phyloP scores from a whole-genome alignment of 2,113 vertebrate genomes.

The Tragulus kanchil region DNA sequence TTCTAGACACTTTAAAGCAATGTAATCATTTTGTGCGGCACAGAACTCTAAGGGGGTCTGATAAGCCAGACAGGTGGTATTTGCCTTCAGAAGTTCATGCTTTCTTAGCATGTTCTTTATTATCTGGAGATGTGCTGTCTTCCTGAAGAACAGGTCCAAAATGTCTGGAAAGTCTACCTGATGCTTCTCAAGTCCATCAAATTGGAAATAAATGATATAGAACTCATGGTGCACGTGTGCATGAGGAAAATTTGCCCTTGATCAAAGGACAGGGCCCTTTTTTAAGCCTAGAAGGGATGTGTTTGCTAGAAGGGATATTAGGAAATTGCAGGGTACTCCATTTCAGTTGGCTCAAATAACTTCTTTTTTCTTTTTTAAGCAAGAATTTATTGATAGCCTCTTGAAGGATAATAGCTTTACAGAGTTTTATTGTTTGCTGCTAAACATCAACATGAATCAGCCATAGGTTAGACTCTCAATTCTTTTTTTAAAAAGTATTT shows the following conservation, averaged over 20 bases:
- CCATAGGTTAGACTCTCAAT: background rate
- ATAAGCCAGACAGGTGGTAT: background rate
- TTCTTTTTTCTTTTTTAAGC: background rate
- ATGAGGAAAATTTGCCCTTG: background rate
- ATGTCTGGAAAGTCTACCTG: background rate
- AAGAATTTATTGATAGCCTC: background rate
- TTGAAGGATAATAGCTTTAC: no score
- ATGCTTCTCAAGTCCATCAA: background rate
- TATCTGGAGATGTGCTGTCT: background rate
- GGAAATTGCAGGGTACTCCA: background rate
- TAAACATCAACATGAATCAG: no score
- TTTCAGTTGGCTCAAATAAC: background rate
- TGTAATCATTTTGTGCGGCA: background rate
- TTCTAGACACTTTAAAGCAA: background rate
- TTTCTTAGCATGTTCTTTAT: conserved; percentile 20
- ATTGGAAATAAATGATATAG: background rate
- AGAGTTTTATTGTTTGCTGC: no score
- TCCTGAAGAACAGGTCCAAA: conserved; percentile 38
- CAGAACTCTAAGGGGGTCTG: background rate
- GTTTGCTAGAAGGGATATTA: background rate
- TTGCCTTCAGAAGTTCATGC: background rate
- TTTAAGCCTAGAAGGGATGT: background rate
- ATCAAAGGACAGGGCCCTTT: background rate
- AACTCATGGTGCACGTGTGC: background rate
- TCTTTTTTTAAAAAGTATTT: background rate